Conservation (phyloP, 2,888 invertebrate species). For the Notodonta ziczac region DNA sequence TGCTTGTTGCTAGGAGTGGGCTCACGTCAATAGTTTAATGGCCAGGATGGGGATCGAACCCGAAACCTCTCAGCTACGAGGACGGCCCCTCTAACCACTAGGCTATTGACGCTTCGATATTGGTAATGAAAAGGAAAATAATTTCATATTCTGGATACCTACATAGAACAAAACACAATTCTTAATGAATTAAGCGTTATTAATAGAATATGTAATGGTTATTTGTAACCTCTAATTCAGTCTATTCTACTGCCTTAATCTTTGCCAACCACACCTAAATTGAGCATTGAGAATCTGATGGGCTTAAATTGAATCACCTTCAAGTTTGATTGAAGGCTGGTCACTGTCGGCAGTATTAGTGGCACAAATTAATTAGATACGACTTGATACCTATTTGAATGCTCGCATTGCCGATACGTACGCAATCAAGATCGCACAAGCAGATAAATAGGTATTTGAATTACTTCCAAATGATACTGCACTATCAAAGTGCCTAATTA, state of each 20-base stretch:
- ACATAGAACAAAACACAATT: too few relatives aligned
- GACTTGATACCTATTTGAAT: slow-evolving; percentile 33
- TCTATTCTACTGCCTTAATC: slow-evolving; percentile 20
- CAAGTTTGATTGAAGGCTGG: slow-evolving; percentile 64
- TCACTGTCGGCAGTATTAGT: slow-evolving; percentile 55
- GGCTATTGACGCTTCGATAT: too few relatives aligned
- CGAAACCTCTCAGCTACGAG: too few relatives aligned
- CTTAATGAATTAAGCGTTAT: too few relatives aligned
- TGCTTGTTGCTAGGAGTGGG: too few relatives aligned
- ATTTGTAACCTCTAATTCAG: neutral
- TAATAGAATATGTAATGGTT: too few relatives aligned
- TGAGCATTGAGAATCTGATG: slow-evolving; percentile 57
- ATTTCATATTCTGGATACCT: too few relatives aligned
- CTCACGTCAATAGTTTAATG: too few relatives aligned
- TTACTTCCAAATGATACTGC: slow-evolving; percentile 14
- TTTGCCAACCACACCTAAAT: slow-evolving; percentile 44
- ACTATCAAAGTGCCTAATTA: slow-evolving; percentile 9
- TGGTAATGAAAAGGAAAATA: too few relatives aligned
- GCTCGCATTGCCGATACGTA: slow-evolving; percentile 26
- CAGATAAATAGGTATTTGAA: slow-evolving; percentile 22
- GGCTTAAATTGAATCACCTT: slow-evolving; percentile 63
- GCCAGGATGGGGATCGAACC: too few relatives aligned
- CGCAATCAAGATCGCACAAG: slow-evolving; percentile 34
- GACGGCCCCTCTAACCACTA: too few relatives aligned
- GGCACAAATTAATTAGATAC: slow-evolving; percentile 66